Evolutionary conservation across 2,797 vertebrate genomes (phyloP), one percentile per base, ranked within the genome.

Genomic region (Bryconaethiops microstoma): DNA sequence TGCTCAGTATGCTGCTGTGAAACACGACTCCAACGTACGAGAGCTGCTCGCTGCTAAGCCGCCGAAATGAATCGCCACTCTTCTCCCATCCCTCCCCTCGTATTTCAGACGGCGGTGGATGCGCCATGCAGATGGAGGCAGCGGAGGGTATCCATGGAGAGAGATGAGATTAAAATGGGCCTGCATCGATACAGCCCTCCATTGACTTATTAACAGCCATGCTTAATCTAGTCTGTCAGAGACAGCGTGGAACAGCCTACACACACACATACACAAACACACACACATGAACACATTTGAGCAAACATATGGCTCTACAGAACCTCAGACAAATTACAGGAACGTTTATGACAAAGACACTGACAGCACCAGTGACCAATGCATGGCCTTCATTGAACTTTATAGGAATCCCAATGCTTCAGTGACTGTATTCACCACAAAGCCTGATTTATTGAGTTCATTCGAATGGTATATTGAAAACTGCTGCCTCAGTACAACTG

Each of bases 151-250:
- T 77, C 80, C 80, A 78, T 77, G 54, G 69, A 78, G 67, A 76
- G 70, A 76, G 64, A 84, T 78, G 21, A 83, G 81, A 84, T 79
- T 81, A 84, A 79, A 87, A 83, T 81, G 52, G 77, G 63, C 59
- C 69, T 21, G 48, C 76, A 79, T 73, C 35, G 71, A 86, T 77
- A 83, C 67, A 60, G 83, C 68, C 67, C 74, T 84, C 81, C 69
- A 79, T 65, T 84, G 83, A 81, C 80, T 86, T 83, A 83, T 84
- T 86, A 86, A 76, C 60, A 59, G 35, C 62, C 52, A 29, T 72
- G 78, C 64, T 77, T 87, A 84, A 82, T 81, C 63, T 80, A 48
- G 74, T 78, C 79, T 74, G 77, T 74, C 79, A 76, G 55, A 78
- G 17, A 52, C 68, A 60, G 54, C 69, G 23, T 17, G 74, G 62